phyloP scores from a whole-genome alignment of 2,797 vertebrate species.

The Danio jaintianensis region DNA sequence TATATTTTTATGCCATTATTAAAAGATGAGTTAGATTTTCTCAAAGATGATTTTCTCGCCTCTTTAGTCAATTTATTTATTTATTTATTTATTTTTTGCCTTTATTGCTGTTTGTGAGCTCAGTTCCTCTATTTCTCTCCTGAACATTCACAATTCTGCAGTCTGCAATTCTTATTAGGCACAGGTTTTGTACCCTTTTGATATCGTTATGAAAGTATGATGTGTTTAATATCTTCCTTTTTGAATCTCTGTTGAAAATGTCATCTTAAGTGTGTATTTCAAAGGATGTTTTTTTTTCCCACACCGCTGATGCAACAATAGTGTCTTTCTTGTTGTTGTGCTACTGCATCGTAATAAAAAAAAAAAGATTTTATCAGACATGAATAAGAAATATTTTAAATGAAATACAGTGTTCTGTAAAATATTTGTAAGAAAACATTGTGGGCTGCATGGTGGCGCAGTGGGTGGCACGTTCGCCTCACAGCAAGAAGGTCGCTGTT shows the following conservation, averaged over 20 bases:
- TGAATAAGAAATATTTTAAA: too few species aligned
- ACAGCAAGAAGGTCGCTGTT: too few species aligned
- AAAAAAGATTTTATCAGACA: too few species aligned
- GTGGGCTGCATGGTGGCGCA: too few species aligned
- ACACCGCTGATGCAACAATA: background rate
- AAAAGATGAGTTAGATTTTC: too few species aligned
- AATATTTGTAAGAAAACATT: too few species aligned
- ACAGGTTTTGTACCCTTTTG: too few species aligned
- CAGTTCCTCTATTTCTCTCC: background rate
- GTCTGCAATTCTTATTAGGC: background rate
- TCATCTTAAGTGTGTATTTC: background rate
- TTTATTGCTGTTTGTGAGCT: background rate
- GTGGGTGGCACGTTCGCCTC: too few species aligned
- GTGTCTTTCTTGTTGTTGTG: background rate
- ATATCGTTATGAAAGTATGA: background rate
- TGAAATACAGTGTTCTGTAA: too few species aligned
- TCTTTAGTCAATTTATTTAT: background rate
- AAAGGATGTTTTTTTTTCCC: background rate
- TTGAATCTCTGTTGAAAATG: background rate
- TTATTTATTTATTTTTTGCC: too few species aligned
- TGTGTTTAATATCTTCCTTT: background rate
- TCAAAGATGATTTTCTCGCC: too few species aligned
- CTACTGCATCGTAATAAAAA: too few species aligned
- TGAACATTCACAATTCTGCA: background rate
- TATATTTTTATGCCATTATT: constrained; percentile 1